Conservation (phyloP, 2,888 invertebrate species). For the Bhutanitis thaidina region DNA sequence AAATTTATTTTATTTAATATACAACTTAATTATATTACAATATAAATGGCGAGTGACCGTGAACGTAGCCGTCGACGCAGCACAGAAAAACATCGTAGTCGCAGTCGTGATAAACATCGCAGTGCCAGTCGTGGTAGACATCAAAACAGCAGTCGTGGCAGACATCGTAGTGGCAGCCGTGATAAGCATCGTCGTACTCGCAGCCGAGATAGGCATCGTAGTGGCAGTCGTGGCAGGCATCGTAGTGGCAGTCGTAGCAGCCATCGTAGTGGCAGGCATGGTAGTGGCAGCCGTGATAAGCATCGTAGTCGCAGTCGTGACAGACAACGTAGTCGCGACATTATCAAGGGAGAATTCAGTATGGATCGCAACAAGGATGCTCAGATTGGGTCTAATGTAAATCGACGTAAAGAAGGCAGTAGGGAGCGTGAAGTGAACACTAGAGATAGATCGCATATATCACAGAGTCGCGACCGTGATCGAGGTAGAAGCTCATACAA, state of each 20-base stretch:
- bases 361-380: constrained; percentile 7
- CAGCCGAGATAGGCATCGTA: not conserved
- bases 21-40: not conserved
- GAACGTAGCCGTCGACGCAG: constrained; percentile 35
- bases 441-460: constrained; percentile 21
- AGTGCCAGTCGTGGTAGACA: constrained; percentile 24
- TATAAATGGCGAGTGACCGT: constrained; percentile 37
- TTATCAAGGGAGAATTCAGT: constrained; percentile 9
- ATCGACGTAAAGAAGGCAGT: constrained; percentile 15
- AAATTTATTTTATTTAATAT: too few relatives aligned
- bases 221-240: constrained; percentile 16
- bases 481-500: constrained; percentile 39
- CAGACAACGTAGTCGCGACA: constrained; percentile 18
- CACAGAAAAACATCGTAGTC: constrained; percentile 1
- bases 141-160: constrained; percentile 24
- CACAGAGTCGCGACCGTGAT: constrained; percentile 29
- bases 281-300: constrained; percentile 20
- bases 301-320: constrained; percentile 15
- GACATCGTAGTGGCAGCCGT: not conserved
- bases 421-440: constrained; percentile 4
- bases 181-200: not conserved
- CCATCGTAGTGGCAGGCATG: constrained; percentile 24
- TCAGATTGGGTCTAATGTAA: not conserved
- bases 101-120: constrained; percentile 15
- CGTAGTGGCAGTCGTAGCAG: constrained; percentile 30